phyloP scores from a whole-genome alignment of 2,797 vertebrate species.

The Chloroceryle amazona region DNA sequence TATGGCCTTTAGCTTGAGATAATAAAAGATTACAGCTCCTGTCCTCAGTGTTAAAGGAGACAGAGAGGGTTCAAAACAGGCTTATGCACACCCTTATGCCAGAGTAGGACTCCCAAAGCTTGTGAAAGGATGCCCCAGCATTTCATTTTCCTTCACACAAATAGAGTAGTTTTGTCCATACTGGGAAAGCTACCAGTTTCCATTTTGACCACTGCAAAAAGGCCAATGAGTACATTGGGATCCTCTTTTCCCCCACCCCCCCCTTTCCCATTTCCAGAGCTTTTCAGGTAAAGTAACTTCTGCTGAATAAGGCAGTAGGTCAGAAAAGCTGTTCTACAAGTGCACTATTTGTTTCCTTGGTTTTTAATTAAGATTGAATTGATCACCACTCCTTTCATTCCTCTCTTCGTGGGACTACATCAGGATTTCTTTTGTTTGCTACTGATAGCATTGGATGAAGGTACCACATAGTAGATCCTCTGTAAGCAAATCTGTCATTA shows the following conservation, averaged over 20 bases:
- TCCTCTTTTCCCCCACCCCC: neutral
- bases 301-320: neutral
- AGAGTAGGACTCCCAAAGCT: neutral
- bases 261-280: neutral
- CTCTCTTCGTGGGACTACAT: neutral
- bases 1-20: neutral
- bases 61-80: neutral
- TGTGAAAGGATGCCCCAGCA: neutral
- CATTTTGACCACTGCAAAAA: neutral
- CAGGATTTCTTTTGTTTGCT: constrained; percentile 28
- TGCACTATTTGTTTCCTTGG: neutral
- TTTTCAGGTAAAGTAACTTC: neutral
- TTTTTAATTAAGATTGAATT: neutral
- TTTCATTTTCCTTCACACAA: neutral
- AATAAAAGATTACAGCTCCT: neutral
- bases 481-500: constrained; percentile 14
- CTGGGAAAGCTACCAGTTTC: neutral
- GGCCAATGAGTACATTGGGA: neutral
- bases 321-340: neutral
- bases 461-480: neutral
- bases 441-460: neutral
- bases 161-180: neutral
- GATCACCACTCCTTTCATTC: neutral
- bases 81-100: neutral
- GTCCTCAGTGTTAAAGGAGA: neutral